These are phyloP conservation scores for Tetranychus urticae DNA, from an alignment of 1,140 invertebrate species.

Conservation along the genomic window DNA sequence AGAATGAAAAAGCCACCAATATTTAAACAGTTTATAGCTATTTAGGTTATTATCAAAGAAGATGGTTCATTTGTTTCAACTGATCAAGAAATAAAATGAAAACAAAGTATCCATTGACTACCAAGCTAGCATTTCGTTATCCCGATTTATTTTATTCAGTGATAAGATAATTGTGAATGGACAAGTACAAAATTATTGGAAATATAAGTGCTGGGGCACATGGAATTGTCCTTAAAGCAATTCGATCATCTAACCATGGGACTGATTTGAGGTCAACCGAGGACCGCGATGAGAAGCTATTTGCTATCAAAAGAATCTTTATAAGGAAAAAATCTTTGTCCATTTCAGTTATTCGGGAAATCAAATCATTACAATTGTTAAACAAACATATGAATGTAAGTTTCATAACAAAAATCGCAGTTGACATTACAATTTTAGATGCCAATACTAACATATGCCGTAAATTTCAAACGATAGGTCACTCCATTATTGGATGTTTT, in stretches of 20 bases:
- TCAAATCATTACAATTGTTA: constrained; percentile 71
- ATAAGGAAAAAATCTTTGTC: constrained; percentile 4
- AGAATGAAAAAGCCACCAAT: too few relatives aligned
- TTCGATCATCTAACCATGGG: neutral
- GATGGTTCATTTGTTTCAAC: too few relatives aligned
- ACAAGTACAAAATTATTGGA: constrained; percentile 24
- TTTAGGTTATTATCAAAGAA: too few relatives aligned
- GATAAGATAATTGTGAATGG: neutral
- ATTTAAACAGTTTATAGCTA: too few relatives aligned
- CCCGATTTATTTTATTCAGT: too few relatives aligned
- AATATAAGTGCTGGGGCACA: constrained; percentile 89
- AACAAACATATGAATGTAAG: constrained; percentile 59
- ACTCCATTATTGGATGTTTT: constrained; percentile 73
- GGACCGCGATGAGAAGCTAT: constrained; percentile 21
- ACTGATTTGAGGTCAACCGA: constrained; percentile 24
- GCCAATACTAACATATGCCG: too few relatives aligned
- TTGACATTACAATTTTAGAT: too few relatives aligned
- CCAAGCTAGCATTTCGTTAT: too few relatives aligned
- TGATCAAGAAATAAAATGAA: too few relatives aligned
- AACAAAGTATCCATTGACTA: too few relatives aligned
- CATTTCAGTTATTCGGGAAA: constrained; percentile 34
- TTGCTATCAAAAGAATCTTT: constrained; percentile 7
- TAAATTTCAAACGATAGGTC: constrained; percentile 30
- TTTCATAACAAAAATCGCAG: constrained; percentile 8
- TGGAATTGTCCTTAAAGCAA: constrained; percentile 61